Conservation (phyloP, 1,140 invertebrate species). For the Apolygus lucorum region DNA sequence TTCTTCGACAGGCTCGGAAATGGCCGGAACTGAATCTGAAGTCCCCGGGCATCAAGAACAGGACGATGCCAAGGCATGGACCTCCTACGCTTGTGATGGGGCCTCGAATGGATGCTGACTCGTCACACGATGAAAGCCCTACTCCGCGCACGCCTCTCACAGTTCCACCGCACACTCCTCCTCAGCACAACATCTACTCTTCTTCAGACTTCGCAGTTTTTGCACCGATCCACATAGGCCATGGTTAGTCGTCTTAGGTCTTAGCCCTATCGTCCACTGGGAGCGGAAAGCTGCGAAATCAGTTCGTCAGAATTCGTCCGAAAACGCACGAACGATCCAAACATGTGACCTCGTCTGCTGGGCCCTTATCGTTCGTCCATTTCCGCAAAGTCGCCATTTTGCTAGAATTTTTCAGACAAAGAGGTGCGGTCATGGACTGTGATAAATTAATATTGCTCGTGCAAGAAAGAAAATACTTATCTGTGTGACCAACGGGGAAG, state of each 20-base stretch:
- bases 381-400: too few relatives aligned
- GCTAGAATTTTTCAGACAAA: too few relatives aligned
- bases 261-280: too few relatives aligned
- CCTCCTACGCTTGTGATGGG: constrained; percentile 38
- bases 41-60: constrained; percentile 80
- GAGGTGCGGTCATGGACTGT: too few relatives aligned
- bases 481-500: too few relatives aligned
- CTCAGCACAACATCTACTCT: constrained; percentile 18
- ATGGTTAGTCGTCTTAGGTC: constrained; percentile 35
- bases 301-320: too few relatives aligned
- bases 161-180: constrained; percentile 40
- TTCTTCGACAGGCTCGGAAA: constrained; percentile 55
- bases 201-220: constrained; percentile 42
- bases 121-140: constrained; percentile 17
- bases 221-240: constrained; percentile 42
- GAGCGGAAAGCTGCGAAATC: too few relatives aligned
- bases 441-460: too few relatives aligned
- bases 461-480: too few relatives aligned
- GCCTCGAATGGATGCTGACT: constrained; percentile 6
- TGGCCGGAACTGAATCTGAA: constrained; percentile 81
- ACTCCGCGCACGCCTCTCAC: constrained; percentile 36
- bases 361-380: too few relatives aligned
- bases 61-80: constrained; percentile 41
- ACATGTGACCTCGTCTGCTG: too few relatives aligned
- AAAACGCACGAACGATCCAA: too few relatives aligned